These are phyloP conservation scores for Morinoia aosen DNA, from an alignment of 2,888 invertebrate species.

Conservation along the genomic window DNA sequence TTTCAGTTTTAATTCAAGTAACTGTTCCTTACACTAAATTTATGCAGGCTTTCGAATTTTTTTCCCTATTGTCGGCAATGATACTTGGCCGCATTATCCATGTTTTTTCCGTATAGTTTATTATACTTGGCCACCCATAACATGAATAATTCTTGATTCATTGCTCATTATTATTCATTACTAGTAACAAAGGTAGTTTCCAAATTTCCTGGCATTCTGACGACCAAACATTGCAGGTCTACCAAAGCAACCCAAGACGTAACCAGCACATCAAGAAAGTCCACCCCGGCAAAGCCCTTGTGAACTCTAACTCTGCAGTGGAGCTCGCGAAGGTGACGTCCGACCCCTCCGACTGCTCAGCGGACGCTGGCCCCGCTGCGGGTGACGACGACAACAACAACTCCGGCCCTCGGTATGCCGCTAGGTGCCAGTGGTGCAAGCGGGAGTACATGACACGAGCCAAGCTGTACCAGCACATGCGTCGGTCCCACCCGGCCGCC, in stretches of 20 bases:
- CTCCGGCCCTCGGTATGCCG: conserved; percentile 75
- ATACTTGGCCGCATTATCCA: too few relatives aligned
- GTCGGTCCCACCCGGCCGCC: conserved; percentile 72
- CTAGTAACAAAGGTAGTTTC: too few relatives aligned
- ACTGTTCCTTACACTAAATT: too few relatives aligned
- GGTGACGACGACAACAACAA: conserved; percentile 81
- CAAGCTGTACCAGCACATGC: conserved; percentile 75
- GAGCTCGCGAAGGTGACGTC: conserved; percentile 72
- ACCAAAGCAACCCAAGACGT: conserved; percentile 87
- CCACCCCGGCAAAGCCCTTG: conserved; percentile 84
- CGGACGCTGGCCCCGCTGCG: conserved; percentile 74
- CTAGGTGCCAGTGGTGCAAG: conserved; percentile 82
- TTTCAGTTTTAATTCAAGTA: too few relatives aligned
- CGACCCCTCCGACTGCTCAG: conserved; percentile 78
- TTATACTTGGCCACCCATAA: too few relatives aligned
- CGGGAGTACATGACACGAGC: conserved; percentile 88
- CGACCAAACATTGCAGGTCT: conserved; percentile 73
- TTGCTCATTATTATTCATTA: too few relatives aligned
- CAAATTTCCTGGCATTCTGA: too few relatives aligned
- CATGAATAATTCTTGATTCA: too few relatives aligned
- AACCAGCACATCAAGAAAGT: conserved; percentile 86
- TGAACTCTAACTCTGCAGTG: conserved; percentile 71
- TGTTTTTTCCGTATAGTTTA: too few relatives aligned
- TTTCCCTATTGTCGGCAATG: too few relatives aligned
- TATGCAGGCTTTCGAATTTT: too few relatives aligned